phyloP scores from a whole-genome alignment of 2,797 vertebrate genomes.

The Pantherophis alleghaniensis region DNA sequence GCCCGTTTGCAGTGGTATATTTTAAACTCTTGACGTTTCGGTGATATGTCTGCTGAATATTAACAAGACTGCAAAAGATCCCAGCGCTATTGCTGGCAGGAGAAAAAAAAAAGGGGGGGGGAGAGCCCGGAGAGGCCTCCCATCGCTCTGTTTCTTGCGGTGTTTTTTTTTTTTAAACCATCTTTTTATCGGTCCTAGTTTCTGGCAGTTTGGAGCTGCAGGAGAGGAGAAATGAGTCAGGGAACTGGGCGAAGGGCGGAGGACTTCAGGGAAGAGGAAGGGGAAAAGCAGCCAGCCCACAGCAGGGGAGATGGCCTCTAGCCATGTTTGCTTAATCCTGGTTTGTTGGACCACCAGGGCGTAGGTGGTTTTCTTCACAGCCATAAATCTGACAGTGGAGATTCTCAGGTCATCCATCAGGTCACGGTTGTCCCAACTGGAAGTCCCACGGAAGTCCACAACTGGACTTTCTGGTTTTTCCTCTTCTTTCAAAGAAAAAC shows the following conservation, averaged over 20 bases:
- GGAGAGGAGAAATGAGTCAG: constrained; percentile 49
- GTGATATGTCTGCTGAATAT: constrained; percentile 57
- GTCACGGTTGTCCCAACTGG: no score
- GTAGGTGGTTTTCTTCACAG: not conserved
- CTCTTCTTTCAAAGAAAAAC: no score
- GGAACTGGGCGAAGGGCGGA: constrained; percentile 31
- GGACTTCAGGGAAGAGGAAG: not conserved
- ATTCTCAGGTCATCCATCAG: no score
- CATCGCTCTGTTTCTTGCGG: constrained; percentile 41
- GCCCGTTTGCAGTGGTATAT: constrained; percentile 5
- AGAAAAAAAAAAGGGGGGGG: rapidly evolving
- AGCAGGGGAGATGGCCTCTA: not conserved
- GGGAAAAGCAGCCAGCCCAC: not conserved
- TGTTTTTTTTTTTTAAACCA: not conserved
- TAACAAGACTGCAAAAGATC: constrained; percentile 45
- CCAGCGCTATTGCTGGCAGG: constrained; percentile 31
- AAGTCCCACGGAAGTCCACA: no score
- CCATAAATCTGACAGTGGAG: no score
- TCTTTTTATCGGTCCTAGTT: constrained; percentile 38
- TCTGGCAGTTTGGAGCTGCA: constrained; percentile 35
- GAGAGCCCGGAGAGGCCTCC: not conserved
- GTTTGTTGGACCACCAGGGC: not conserved
- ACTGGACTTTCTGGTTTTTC: no score
- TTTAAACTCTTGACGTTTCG: constrained; percentile 39
- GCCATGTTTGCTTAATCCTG: not conserved